Conservation (phyloP, 2,888 invertebrate genomes). For the Leuctra nigra region DNA sequence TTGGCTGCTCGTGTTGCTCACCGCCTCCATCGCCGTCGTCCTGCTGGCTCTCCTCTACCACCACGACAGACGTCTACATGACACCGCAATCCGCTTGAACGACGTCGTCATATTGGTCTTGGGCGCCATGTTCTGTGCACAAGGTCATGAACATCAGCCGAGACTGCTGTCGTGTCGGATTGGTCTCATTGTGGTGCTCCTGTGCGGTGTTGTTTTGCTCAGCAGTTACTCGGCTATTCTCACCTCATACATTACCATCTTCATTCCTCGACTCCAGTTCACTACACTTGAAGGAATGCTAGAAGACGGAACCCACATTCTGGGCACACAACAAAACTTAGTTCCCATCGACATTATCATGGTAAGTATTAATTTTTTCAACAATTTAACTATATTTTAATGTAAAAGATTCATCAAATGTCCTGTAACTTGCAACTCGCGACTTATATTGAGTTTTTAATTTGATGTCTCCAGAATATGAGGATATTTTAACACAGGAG, state of each 20-base stretch:
- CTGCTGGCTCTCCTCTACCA: not conserved
- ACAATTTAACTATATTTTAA: too few relatives aligned
- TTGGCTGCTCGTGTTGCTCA: constrained; percentile 7
- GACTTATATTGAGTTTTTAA: too few relatives aligned
- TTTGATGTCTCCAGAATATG: too few relatives aligned
- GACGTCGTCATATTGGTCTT: constrained; percentile 10
- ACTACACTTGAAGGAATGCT: constrained; percentile 7
- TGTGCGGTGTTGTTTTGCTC: constrained; percentile 1
- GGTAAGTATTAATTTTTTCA: not conserved
- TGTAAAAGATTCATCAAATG: too few relatives aligned
- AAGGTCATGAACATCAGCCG: constrained; percentile 11
- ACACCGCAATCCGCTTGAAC: not conserved
- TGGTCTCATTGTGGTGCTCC: constrained; percentile 1
- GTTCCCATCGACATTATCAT: constrained; percentile 2
- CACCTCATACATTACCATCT: constrained; percentile 12
- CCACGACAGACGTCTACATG: not conserved
- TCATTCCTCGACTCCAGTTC: constrained; percentile 3
- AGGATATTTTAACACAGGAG: too few relatives aligned
- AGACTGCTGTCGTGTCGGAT: constrained; percentile 1
- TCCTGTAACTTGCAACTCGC: too few relatives aligned
- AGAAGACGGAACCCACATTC: not conserved
- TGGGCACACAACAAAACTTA: not conserved
- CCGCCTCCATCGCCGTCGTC: not conserved
- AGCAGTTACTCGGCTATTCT: constrained; percentile 17
- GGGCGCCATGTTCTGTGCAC: constrained; percentile 13